A percentile compares a stretch with the other conserved stretches of the same genome.
These are phyloP conservation scores for Gambelia wislizenii DNA, from an alignment of 2,797 vertebrate genomes.

Conservation along the genomic window DNA sequence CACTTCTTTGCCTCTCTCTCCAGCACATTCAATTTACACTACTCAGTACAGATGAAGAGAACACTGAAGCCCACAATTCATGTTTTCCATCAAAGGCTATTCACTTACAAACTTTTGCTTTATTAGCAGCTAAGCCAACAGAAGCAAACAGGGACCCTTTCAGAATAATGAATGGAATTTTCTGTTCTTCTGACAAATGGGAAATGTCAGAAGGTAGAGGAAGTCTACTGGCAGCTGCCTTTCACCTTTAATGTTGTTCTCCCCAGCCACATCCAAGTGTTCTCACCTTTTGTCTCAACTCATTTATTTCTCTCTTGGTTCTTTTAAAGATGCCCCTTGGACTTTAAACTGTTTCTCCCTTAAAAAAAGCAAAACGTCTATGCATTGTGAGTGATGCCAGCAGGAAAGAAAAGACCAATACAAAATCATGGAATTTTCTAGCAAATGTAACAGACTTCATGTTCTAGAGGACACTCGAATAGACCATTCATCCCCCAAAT, in stretches of 20 bases:
- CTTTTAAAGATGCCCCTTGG: background rate
- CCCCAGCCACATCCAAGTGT: background rate
- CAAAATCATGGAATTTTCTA: background rate
- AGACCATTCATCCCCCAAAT: background rate
- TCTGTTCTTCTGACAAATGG: background rate
- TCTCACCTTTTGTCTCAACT: background rate
- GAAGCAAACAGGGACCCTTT: background rate
- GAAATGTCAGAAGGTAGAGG: background rate
- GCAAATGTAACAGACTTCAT: background rate
- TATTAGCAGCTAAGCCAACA: conserved; percentile 13
- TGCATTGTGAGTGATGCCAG: background rate
- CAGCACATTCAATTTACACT: background rate
- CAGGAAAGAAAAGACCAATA: background rate
- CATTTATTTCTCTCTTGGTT: background rate
- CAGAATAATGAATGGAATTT: background rate
- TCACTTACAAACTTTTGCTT: conserved; percentile 18
- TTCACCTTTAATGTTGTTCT: background rate
- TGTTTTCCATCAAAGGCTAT: conserved; percentile 34
- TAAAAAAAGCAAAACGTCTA: background rate
- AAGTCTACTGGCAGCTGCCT: background rate
- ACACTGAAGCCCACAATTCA: background rate
- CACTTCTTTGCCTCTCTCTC: background rate
- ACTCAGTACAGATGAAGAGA: background rate
- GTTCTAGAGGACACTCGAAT: background rate
- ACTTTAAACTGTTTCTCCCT: conserved; percentile 2